Percentiles rank a stretch among this genome's conserved stretches.
Evolutionary conservation across 2,888 invertebrate species (phyloP).

Genomic region (Eustalomyia histrio): DNA sequence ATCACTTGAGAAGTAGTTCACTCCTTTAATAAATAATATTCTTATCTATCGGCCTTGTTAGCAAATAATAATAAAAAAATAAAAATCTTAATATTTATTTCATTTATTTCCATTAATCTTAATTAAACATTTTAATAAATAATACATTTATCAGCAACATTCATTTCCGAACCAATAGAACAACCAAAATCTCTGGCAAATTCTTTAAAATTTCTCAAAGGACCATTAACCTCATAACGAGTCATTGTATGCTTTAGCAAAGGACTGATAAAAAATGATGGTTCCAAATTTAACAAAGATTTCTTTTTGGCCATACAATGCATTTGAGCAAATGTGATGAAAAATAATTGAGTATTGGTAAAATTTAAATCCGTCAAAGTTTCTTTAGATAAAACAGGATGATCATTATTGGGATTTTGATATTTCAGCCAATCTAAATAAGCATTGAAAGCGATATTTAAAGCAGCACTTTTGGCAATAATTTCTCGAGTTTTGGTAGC

Average conservation of each 20-base stretch:
- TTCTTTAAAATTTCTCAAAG: constrained; percentile 72
- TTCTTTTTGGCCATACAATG: constrained; percentile 68
- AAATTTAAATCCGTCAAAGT: constrained; percentile 74
- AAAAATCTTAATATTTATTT: neutral
- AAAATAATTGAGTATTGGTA: constrained; percentile 77
- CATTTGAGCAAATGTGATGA: constrained; percentile 74
- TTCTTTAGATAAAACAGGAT: constrained; percentile 69
- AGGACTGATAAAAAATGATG: constrained; percentile 28
- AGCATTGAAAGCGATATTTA: constrained; percentile 74
- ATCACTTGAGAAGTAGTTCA: too few species aligned
- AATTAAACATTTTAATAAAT: constrained; percentile 70
- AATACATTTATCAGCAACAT: constrained; percentile 73
- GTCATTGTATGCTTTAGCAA: constrained; percentile 69
- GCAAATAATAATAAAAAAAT: neutral
- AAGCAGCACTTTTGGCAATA: constrained; percentile 71
- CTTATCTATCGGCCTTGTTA: constrained; percentile 20
- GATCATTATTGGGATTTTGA: constrained; percentile 73
- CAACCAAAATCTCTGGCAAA: constrained; percentile 75
- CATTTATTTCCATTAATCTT: neutral
- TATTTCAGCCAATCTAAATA: constrained; percentile 74
- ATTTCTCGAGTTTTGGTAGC: constrained; percentile 66
- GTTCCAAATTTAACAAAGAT: neutral
- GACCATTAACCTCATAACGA: constrained; percentile 73
- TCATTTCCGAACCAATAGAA: constrained; percentile 73
- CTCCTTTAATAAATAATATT: neutral